Percentiles rank a stretch among this genome's conserved stretches.
phyloP scores from a whole-genome alignment of 2,797 vertebrate species.

The Spondyliosoma cantharus region DNA sequence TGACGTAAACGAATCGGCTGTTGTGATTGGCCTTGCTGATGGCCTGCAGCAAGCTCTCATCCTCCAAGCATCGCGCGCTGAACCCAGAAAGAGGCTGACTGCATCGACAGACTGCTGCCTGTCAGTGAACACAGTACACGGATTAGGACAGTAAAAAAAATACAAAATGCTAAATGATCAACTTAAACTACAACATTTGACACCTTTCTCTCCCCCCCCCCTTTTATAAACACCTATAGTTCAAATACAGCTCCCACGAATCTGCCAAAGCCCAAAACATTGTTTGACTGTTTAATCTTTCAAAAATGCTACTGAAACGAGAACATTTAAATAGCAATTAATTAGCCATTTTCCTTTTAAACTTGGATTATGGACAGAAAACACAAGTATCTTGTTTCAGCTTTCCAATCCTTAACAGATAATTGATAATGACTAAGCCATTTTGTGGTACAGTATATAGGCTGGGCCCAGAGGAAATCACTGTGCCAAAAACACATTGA shows the following conservation, averaged over 20 bases:
- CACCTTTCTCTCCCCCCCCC: neutral
- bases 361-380: neutral
- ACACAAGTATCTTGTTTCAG: neutral
- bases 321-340: neutral
- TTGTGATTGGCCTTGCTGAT: constrained; percentile 96
- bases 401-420: neutral
- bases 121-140: constrained; percentile 7
- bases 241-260: neutral
- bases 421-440: neutral
- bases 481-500: neutral
- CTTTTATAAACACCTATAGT: neutral
- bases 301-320: neutral
- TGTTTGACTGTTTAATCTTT: neutral
- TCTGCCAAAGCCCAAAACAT: neutral
- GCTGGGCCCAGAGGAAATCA: neutral
- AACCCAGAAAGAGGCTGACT: constrained; percentile 98
- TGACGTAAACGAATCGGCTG: constrained; percentile 93
- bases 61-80: constrained; percentile 96
- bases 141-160: neutral
- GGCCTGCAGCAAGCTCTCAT: constrained; percentile 96
- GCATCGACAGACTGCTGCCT: constrained; percentile 97
- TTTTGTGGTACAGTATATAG: neutral
- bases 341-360: neutral
- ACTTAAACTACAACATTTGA: neutral
- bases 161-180: neutral